phyloP scores from a whole-genome alignment of 2,113 vertebrate genomes.

The Meleagris gallopavo region DNA sequence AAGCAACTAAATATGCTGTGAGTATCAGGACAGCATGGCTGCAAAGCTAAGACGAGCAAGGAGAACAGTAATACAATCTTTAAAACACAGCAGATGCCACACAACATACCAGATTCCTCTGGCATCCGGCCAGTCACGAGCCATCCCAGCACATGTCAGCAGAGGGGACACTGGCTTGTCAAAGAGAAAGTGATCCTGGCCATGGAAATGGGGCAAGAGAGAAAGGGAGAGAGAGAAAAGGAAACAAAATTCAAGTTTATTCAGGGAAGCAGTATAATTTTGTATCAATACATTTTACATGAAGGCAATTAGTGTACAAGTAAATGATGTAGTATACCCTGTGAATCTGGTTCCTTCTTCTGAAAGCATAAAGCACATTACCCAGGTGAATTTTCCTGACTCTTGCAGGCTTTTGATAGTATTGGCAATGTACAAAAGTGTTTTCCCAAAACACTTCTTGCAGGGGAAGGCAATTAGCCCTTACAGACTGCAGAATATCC shows the following conservation, averaged over 20 bases:
- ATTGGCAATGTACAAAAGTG: neutral
- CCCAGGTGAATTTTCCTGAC: neutral
- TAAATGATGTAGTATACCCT: neutral
- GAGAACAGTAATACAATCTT: neutral
- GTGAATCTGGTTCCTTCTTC: neutral
- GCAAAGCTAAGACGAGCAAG: conserved; percentile 56
- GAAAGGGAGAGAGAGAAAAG: neutral
- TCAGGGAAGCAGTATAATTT: neutral
- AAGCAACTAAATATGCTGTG: conserved; percentile 25
- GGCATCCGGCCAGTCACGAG: conserved; percentile 94
- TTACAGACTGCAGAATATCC: neutral
- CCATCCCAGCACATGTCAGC: conserved; percentile 94
- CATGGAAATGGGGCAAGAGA: neutral
- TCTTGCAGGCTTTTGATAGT: neutral
- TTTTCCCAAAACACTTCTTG: neutral
- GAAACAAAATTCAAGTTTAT: neutral
- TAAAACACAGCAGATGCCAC: neutral
- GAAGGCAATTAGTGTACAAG: neutral
- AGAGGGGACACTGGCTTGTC: conserved; percentile 94
- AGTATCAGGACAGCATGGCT: neutral
- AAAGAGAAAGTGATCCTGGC: conserved; percentile 93
- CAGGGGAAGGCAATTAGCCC: rapidly evolving
- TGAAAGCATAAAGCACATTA: neutral
- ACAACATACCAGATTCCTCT: conserved; percentile 93
- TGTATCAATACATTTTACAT: neutral